Base-by-base conservation (phyloP, 2,113 vertebrate genomes). In the Brachirus orientalis region DNA sequence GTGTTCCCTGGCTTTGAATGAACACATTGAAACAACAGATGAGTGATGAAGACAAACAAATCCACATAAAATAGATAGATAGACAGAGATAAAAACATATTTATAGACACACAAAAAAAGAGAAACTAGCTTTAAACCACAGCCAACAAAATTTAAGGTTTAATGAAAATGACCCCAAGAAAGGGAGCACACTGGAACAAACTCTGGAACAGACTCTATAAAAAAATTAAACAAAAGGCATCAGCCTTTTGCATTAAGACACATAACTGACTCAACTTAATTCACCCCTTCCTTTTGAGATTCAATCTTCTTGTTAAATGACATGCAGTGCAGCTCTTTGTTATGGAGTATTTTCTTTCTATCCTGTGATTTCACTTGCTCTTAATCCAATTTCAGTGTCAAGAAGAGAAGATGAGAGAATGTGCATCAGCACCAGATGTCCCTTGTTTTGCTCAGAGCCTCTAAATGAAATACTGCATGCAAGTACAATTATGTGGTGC, bases 281-380 rank as follows among this genome's bases (percentile, higher is more conserved):
- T 59, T 77, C 61, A 58, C 79, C 47, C 51, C 51, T 58, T 22
- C 52, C n/a, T 41, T 51, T 58, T 50, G 61, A 76, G 78, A 90
- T 86, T 86, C 67, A 86, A 89, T 86, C 75, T 87, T 82, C 86
- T 66, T 59, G 69, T 86, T 89, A 83, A 70, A 74, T 17, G 48
- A 63, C 63, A 46, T 45, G 79, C 48, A 85, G 54, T 63, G 67
- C 70, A 66, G 60, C 46, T 57, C 69, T 82, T 84, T 87, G 58
- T 83, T 77, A 61, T 7, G 8, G 16, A 35, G 45, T 67, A 64
- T 86, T 81, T 80, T 79, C 55, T 50, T 60, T 38, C 66, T 71
- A 69, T 89, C 88, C 88, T 89, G 88, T 85, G 86, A 90, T 89
- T 90, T 88, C 82, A 88, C 70, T 91, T 90, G 73, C 60, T 80